Evolutionary conservation across 2,113 vertebrate genomes (phyloP), one percentile per base, ranked within the genome.

Genomic region (Notarius lentiginosus): DNA sequence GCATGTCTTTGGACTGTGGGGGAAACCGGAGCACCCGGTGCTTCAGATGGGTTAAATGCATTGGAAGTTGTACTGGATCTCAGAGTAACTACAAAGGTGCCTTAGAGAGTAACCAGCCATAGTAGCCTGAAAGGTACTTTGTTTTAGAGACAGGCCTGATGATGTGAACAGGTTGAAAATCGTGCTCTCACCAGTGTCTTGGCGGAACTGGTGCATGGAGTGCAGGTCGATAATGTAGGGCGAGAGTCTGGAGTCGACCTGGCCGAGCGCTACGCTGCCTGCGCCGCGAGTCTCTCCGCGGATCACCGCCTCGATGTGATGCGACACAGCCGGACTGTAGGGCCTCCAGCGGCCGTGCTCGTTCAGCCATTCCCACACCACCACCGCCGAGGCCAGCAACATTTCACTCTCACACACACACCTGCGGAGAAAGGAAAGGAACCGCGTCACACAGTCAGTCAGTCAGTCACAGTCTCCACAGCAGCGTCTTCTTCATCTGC

Each of bases 321-420:
- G 97, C 94, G 97, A 97, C 91, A 98, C 97, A 65, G 96, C 97
- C 84, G 97, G 96, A 95, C 97, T 97, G 96, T 99, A 99, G 92
- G 97, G 97, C 92, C 97, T 95, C 97, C 97, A 99, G 92, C 97
- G 97, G 91, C 97, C 97, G 96, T 98, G 97, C 93, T 99, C 97
- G 96, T 97, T 98, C 94, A 98, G 96, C 97, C 97, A 98, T 97
- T 98, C 97, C 97, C 97, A 98, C 90, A 98, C 97, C 93, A 98
- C 97, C 86, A 97, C 97, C 77, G 97, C 97, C 90, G 97, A 97
- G 81, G 96, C 96, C 94, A 97, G 94, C 95, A 98, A 95, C 97
- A 97, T 97, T 90, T 93, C 95, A 90, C 90, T 86, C 94, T 8
- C 82, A 79, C 49, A 73, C 34, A 49, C 66, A 76, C 68, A 84